Conservation (phyloP, 1,140 invertebrate genomes). For the Forficula auricularia region DNA sequence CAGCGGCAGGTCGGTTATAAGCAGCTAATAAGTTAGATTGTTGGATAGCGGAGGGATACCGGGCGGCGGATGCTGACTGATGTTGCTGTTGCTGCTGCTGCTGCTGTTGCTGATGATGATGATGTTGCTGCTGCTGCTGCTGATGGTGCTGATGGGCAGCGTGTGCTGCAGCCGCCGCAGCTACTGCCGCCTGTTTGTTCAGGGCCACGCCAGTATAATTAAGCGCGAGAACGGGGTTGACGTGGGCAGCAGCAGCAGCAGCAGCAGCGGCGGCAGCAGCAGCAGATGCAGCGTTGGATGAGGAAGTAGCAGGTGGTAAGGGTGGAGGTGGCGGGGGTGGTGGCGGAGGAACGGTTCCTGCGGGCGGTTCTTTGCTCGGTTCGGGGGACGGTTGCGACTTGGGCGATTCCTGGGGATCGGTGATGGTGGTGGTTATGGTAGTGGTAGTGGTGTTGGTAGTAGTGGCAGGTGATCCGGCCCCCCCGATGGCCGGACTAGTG, state of each 20-base stretch:
- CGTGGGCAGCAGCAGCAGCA: slow-evolving; percentile 20
- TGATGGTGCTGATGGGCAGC: slow-evolving; percentile 13
- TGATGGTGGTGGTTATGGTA: not conserved
- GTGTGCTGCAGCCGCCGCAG: slow-evolving; percentile 18
- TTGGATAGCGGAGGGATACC: slow-evolving; percentile 20
- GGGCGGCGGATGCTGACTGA: slow-evolving; percentile 18
- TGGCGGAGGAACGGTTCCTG: slow-evolving; percentile 19
- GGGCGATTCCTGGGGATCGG: slow-evolving; percentile 1
- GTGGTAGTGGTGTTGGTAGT: slow-evolving; percentile 13
- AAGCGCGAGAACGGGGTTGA: slow-evolving; percentile 38
- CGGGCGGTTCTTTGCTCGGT: slow-evolving; percentile 19
- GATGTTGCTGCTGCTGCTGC: not conserved
- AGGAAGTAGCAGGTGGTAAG: slow-evolving; percentile 56
- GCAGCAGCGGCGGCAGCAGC: slow-evolving; percentile 18
- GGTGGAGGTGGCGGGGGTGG: slow-evolving; percentile 40
- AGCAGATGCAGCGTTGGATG: slow-evolving; percentile 53
- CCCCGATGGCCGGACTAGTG: slow-evolving; percentile 6
- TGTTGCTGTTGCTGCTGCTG: slow-evolving; percentile 6
- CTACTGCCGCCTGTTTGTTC: slow-evolving; percentile 38
- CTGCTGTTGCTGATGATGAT: not conserved
- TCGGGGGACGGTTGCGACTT: slow-evolving; percentile 11
- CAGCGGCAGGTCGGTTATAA: slow-evolving; percentile 34
- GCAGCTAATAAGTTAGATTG: slow-evolving; percentile 20
- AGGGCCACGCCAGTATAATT: slow-evolving; percentile 62
- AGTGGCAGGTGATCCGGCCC: slow-evolving; percentile 15